Base-by-base conservation (phyloP, 2,113 vertebrate genomes). In the Alectura lathami region DNA sequence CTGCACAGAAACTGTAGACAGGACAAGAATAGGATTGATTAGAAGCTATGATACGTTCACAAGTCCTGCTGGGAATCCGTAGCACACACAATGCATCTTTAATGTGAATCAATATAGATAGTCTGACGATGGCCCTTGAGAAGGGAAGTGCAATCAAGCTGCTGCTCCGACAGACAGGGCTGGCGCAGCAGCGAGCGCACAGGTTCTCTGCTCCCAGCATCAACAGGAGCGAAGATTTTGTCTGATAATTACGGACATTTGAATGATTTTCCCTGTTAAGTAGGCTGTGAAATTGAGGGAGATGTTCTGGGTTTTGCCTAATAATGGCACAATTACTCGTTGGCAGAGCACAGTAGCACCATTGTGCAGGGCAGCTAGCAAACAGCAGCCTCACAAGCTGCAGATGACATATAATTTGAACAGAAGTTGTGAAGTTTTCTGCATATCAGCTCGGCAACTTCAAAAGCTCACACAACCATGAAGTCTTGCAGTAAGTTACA, bases 21-120 rank as follows among this genome's bases (percentile, higher is more conserved):
- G 59, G 86, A 92, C 87, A 97, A 97, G 89, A 97, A 96, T 94
- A 79, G 91, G 81, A 94, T 93, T 96, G 97, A 97, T 97, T 96
- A 91, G 91, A 78, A 96, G 83, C 92, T 94, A 64, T 86, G 92
- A 92, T 93, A 89, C 23, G 36, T 92, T 92, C 92, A 86, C 8
- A 4, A 84, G 87, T 97, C 88, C 86, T 34, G 89, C 96, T 95
- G 97, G 51, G 91, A 94, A 89, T 81, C 93, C 96, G 91, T 78
- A 64, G 86, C 84, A 90, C 91, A 86, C 74, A 96, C 93, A 97
- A 96, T 94, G 86, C 81, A 96, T 91, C 91, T 85, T 88, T 89
- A 96, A 96, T 81, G 88, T 81, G 85, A 96, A 97, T 97, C 97
- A 94, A 84, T 94, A 92, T 12, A 80, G 90, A 56, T 73, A 86